phyloP scores from a whole-genome alignment of 2,888 invertebrate genomes.

The Tromatobia lineatoria region DNA sequence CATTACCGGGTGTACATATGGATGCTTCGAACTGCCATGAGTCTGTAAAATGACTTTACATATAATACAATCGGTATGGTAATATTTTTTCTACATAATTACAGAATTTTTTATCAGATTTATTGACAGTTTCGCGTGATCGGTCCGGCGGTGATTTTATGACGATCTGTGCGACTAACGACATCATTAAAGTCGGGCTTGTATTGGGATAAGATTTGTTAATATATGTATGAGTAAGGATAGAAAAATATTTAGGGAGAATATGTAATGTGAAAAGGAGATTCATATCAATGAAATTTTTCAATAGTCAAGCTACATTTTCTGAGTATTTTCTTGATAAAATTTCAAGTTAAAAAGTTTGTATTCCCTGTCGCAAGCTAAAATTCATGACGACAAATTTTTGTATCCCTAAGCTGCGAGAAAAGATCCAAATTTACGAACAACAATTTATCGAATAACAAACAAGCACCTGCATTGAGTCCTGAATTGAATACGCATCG shows the following conservation, averaged over 20 bases:
- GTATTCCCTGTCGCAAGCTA: no score
- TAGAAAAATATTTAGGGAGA: background rate
- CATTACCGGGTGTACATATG: background rate
- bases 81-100: no score
- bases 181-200: background rate
- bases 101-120: no score
- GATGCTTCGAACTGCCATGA: no score
- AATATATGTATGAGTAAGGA: background rate
- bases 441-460: background rate
- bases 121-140: no score
- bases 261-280: background rate
- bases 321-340: no score
- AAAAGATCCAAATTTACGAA: background rate
- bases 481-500: background rate
- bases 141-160: no score
- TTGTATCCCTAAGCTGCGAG: no score
- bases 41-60: no score
- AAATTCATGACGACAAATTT: no score
- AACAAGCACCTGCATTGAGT: background rate
- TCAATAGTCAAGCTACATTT: background rate
- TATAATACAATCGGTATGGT: no score
- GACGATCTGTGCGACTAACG: background rate
- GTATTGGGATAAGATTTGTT: background rate
- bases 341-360: no score
- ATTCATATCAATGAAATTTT: background rate